Base-by-base conservation (phyloP, 2,113 vertebrate species). In the Serinus canaria region DNA sequence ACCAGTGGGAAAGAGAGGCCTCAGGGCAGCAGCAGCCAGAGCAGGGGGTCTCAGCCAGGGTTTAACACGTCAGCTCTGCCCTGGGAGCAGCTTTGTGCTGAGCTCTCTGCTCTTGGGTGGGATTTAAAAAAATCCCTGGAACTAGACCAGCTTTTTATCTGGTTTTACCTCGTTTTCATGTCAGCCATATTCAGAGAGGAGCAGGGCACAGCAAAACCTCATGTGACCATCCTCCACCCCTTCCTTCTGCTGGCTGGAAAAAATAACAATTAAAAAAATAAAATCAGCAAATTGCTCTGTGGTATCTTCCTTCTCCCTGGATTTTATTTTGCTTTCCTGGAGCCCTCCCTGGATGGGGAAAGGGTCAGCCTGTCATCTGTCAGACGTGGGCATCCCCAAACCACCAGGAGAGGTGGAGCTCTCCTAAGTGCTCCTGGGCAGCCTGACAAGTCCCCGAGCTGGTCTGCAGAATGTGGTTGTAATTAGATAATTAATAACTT, bases 401-500 rank as follows among this genome's bases (percentile, higher is more conserved):
- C 49, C 50, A 41, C 76, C 76, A 22, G 52, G 28, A 87, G 66
- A 49, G 69, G 46, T 68, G 91, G 47, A 94, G 90, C 77, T 77
- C 86, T 87, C 68, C 72, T 84, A 68, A 97, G 96, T 84, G 79
- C 79, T 81, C 92, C 91, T 64, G 93, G 97, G 97, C 97, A 97
- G 81, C 35, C 35, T 96, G 97, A 95, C 97, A 98, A 97, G 78
- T 88, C 59, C 67, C 78, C 5, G 5, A 80, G 92, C 74, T 92
- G 2, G 24, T 87, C 89, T 67, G 69, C 92, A 96, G 96, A 97
- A 96, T 95, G 94, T 98, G 97, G 94, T 91, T 97, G 96, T 97
- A 97, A 98, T 98, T 97, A 98, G 97, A 96, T 97, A 98, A 98
- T 97, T 98, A 98, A 97, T 97, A 88, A 89, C 91, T 74, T 49